A percentile compares a stretch with the other conserved stretches of the same genome.
phyloP scores from a whole-genome alignment of 2,797 vertebrate genomes.

The Crenichthys baileyi region DNA sequence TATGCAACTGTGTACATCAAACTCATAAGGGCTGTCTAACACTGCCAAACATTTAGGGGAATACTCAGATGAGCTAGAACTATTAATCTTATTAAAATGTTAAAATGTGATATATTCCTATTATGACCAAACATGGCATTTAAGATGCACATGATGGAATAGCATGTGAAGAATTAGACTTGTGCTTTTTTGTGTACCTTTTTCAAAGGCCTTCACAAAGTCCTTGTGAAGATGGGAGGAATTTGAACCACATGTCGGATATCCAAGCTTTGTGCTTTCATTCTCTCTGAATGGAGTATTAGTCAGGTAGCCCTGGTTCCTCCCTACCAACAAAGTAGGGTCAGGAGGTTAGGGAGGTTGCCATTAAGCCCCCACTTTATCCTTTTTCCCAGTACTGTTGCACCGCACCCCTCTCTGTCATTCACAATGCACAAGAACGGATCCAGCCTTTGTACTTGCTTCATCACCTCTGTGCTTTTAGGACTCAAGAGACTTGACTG shows the following conservation, averaged over 20 bases:
- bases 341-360: constrained; percentile 77
- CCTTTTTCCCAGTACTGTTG: constrained; percentile 46
- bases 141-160: constrained; percentile 8
- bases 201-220: constrained; percentile 50
- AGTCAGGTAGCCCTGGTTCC: constrained; percentile 66
- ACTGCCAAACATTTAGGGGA: constrained; percentile 31
- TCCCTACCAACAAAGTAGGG: constrained; percentile 70
- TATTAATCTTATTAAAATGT: not conserved
- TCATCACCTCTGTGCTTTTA: constrained; percentile 72
- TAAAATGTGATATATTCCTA: not conserved
- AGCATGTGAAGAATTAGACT: constrained; percentile 27
- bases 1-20: constrained; percentile 53
- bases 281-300: constrained; percentile 71
- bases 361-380: constrained; percentile 70
- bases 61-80: not conserved
- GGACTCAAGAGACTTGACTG: constrained; percentile 65
- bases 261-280: constrained; percentile 75
- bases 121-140: constrained; percentile 1
- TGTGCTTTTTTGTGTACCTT: constrained; percentile 39
- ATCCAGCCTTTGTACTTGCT: constrained; percentile 73
- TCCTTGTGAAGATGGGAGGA: constrained; percentile 68
- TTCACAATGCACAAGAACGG: constrained; percentile 54
- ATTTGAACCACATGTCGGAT: constrained; percentile 77
- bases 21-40: constrained; percentile 44
- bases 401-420: constrained; percentile 23